A percentile compares a stretch with the other conserved stretches of the same genome.
Conservation (phyloP, 2,113 vertebrate genomes). For the Origma solitaria region DNA sequence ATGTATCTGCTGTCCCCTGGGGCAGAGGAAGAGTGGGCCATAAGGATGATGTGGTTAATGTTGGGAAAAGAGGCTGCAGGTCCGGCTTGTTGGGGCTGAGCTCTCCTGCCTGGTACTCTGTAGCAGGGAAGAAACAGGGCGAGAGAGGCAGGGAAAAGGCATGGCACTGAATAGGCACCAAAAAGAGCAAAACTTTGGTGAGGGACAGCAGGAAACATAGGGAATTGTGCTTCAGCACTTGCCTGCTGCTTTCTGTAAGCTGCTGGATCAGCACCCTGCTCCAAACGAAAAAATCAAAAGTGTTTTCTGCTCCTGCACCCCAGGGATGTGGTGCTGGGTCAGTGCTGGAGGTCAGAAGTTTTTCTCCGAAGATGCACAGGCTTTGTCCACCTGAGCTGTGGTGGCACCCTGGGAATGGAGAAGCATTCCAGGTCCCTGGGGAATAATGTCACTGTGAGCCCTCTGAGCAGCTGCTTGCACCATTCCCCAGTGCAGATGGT, state of each 20-base stretch:
- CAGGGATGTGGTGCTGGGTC: background rate
- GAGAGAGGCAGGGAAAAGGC: background rate
- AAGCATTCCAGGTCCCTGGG: background rate
- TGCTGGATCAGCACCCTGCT: background rate
- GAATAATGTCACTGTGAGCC: background rate
- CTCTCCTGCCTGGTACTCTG: background rate
- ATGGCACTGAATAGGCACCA: background rate
- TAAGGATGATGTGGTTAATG: background rate
- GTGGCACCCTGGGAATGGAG: background rate
- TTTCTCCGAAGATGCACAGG: background rate
- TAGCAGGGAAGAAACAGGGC: background rate
- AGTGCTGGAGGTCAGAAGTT: background rate
- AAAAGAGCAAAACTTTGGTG: background rate
- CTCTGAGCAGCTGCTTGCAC: background rate
- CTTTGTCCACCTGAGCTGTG: background rate
- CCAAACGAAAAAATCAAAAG: background rate
- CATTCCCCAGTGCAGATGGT: background rate
- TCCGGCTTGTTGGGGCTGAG: background rate
- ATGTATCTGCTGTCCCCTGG: background rate
- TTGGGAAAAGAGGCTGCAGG: background rate
- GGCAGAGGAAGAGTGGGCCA: background rate
- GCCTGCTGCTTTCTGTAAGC: background rate
- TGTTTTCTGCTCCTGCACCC: background rate
- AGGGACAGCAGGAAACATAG: background rate
- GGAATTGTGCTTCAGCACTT: background rate